A percentile compares a stretch with the other conserved stretches of the same genome.
phyloP scores from a whole-genome alignment of 1,140 invertebrate genomes.

The Nasonia giraulti region DNA sequence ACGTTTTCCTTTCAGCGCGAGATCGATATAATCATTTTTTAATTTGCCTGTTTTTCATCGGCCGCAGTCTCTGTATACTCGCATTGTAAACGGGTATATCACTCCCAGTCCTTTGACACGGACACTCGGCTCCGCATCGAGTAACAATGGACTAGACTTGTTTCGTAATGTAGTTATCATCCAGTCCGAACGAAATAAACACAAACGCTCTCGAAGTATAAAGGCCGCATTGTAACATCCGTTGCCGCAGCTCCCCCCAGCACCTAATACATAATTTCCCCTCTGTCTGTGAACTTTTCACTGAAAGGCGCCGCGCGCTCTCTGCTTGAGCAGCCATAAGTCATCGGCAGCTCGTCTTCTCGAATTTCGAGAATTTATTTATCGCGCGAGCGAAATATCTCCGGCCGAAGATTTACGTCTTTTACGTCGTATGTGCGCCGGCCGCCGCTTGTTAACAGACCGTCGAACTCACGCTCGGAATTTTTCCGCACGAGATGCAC shows the following conservation, averaged over 20 bases:
- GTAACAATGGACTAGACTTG: no score
- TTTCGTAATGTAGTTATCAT: no score
- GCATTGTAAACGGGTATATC: no score
- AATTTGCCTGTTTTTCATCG: background rate
- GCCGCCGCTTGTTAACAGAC: conserved; percentile 37
- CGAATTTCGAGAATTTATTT: conserved; percentile 46
- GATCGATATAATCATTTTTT: background rate
- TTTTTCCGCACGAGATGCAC: background rate
- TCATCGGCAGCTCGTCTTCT: conserved; percentile 33
- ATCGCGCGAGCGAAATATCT: conserved; percentile 34
- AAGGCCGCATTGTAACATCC: no score
- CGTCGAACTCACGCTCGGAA: conserved; percentile 35
- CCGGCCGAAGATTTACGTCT: conserved; percentile 35
- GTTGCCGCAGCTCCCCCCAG: no score
- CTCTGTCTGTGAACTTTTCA: background rate
- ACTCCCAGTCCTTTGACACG: no score
- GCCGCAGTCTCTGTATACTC: no score
- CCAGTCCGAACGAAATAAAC: no score
- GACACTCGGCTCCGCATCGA: no score
- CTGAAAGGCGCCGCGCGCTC: background rate
- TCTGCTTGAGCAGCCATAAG: background rate
- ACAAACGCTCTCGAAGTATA: no score
- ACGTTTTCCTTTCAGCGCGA: background rate
- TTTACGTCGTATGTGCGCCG: conserved; percentile 32
- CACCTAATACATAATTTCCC: background rate